Evolutionary conservation across 2,888 invertebrate species (phyloP).

Genomic region (Acleris holmiana): DNA sequence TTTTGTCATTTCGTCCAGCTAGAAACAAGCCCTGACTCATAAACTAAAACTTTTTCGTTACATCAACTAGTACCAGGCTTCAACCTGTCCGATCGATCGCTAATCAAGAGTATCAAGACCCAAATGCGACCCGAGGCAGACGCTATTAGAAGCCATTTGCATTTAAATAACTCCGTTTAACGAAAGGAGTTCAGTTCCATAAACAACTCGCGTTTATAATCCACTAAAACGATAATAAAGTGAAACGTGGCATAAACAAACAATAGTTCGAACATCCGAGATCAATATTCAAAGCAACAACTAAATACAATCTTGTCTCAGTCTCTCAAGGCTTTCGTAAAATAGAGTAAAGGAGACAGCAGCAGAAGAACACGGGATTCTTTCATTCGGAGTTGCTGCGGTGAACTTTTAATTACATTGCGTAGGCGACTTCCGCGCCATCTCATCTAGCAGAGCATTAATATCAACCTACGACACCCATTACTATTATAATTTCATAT

Average conservation of each 20-base stretch:
- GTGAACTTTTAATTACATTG: constrained; percentile 56
- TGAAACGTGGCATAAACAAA: constrained; percentile 36
- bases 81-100: constrained; percentile 6
- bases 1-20: too few relatives aligned
- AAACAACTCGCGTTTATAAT: constrained; percentile 34
- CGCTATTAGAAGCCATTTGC: constrained; percentile 29
- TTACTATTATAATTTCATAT: constrained; percentile 45
- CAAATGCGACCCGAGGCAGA: constrained; percentile 19
- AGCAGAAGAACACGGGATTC: too few relatives aligned
- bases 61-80: neutral
- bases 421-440: constrained; percentile 68
- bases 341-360: too few relatives aligned
- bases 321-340: too few relatives aligned
- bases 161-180: constrained; percentile 38
- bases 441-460: constrained; percentile 51
- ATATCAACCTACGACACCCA: constrained; percentile 60
- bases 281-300: too few relatives aligned
- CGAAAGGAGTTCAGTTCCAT: constrained; percentile 36
- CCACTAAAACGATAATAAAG: constrained; percentile 38
- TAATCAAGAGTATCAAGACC: constrained; percentile 23
- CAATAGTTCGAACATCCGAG: constrained; percentile 11
- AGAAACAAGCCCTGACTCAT: neutral
- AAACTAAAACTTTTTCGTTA: neutral
- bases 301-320: too few relatives aligned
- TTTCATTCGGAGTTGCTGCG: neutral